These are phyloP conservation scores for Stegastes partitus DNA, from an alignment of 2,113 vertebrate genomes.

Conservation along the genomic window DNA sequence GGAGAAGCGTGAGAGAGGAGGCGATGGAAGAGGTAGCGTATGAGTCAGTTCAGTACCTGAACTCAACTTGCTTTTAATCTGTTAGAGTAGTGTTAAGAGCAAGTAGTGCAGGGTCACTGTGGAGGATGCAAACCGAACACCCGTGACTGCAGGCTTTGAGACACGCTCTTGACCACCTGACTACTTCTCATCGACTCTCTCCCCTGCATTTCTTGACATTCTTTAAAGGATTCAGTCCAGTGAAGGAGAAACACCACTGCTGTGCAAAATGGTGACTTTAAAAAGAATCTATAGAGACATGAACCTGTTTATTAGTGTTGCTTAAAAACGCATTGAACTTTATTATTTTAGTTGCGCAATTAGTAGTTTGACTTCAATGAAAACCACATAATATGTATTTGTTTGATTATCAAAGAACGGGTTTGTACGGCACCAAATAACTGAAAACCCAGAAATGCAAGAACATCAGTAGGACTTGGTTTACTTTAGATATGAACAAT, in stretches of 20 bases:
- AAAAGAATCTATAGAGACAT: neutral
- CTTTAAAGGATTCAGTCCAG: constrained; percentile 7
- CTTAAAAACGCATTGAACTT: neutral
- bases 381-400: neutral
- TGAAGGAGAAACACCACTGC: constrained; percentile 9
- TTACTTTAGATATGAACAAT: neutral
- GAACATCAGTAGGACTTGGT: neutral
- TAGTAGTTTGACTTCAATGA: neutral
- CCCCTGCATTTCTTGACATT: neutral
- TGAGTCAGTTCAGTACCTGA: constrained; percentile 44
- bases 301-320: neutral
- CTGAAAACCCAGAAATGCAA: too few relatives aligned
- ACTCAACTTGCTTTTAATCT: constrained; percentile 49
- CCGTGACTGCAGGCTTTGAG: constrained; percentile 11
- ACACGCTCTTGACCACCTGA: constrained; percentile 25
- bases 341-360: constrained; percentile 1
- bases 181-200: neutral
- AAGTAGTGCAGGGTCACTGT: constrained; percentile 18
- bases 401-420: neutral
- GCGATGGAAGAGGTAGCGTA: constrained; percentile 24
- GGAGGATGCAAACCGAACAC: constrained; percentile 20
- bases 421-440: too few relatives aligned
- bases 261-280: constrained; percentile 8
- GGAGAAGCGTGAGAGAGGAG: constrained; percentile 12
- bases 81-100: constrained; percentile 28